Conservation (phyloP, 2,113 vertebrate species). For the Pseudorasbora parva region DNA sequence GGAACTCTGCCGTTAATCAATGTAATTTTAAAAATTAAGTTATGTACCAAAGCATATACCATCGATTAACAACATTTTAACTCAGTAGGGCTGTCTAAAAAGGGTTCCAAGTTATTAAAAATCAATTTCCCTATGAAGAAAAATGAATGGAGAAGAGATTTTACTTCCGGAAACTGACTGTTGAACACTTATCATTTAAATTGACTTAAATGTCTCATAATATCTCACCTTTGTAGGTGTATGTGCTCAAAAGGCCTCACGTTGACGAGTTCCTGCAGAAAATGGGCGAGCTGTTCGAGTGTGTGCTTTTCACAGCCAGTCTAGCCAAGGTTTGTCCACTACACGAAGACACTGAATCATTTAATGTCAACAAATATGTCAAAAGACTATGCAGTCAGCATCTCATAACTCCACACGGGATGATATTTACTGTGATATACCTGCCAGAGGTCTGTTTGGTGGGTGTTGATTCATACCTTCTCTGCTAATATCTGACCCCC, state of each 20-base stretch:
- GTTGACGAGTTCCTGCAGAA: conserved; percentile 97
- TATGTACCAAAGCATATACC: too few relatives aligned
- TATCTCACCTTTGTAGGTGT: conserved; percentile 81
- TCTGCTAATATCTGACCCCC: conserved; percentile 61
- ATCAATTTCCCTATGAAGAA: too few relatives aligned
- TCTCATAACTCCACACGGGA: neutral
- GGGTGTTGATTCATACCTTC: conserved; percentile 45
- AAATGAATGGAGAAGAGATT: too few relatives aligned
- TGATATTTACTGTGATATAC: neutral
- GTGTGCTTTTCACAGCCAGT: conserved; percentile 98
- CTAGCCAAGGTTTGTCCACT: conserved; percentile 89
- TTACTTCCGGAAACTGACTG: too few relatives aligned
- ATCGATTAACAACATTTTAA: too few relatives aligned
- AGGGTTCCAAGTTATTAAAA: too few relatives aligned
- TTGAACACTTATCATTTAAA: neutral
- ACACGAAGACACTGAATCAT: neutral
- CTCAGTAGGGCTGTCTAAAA: too few relatives aligned
- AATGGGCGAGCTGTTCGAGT: conserved; percentile 98
- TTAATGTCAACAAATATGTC: neutral
- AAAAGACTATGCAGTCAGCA: neutral
- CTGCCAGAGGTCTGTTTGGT: conserved; percentile 23
- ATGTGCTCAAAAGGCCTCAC: conserved; percentile 94
- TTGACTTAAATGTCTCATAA: neutral
- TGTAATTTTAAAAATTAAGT: too few relatives aligned
- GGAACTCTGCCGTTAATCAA: too few relatives aligned